Base-by-base conservation (phyloP, 2,888 invertebrate species). In the Macropis europaea region DNA sequence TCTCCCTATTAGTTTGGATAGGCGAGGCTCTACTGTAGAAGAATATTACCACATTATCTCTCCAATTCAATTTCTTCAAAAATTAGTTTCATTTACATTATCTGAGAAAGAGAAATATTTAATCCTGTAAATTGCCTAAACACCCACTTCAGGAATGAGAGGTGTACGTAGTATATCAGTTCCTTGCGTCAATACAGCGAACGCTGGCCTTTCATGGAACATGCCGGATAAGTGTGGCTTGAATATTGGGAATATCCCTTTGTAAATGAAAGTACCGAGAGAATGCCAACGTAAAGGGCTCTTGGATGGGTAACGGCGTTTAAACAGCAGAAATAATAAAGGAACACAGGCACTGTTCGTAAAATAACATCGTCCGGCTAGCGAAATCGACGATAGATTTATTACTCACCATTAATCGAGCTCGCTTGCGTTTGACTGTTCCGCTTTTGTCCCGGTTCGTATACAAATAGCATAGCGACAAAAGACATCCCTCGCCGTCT, bases 291-390 rank as follows among this genome's bases (percentile, higher is more conserved):
- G 64, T 0, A 43, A 64, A 26, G 32, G 32, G 40, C 40, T 48
- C 40, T 24, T 38, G 7, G 34, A 30, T 36, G 19, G 34, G 50
- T 11, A 1, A 11, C 43, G 26, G 19, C 30, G 38, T 56, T 64
- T 47, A 53, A 75, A 71, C 38, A 52, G n/a, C 26, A 62, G 63
- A 62, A 64, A 72, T 70, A 76, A 76, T 67, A 76, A 72, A 76
- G 57, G 56, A 28, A 30, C 22, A 19, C 47, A 36, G 36, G 36
- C 34, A 34, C 15, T 56, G 67, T 42, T n/a, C 59, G 45, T 38
- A 36, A 57, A 68, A 68, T 61, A 76, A 68, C 61, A 47, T 62
- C 67, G 66, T 59, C 52, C 54, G 30, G 34, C 34, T 26, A 22
- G 54, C 32, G 45, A 34, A 57, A 59, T 32, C 59, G 42, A 60